Conservation (phyloP, 2,113 vertebrate species). For the Eublepharis macularius region DNA sequence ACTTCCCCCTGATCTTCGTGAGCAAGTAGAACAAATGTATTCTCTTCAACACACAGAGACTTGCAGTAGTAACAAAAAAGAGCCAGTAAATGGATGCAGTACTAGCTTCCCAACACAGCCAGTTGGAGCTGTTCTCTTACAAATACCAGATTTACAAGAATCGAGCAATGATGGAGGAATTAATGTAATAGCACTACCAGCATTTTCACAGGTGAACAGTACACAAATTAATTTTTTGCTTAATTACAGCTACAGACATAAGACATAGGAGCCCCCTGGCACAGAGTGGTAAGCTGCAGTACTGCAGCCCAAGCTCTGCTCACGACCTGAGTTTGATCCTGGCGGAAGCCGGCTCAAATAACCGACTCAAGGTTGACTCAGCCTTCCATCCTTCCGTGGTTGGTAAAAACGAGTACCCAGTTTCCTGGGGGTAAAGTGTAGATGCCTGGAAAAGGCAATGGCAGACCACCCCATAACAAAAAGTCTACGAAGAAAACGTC, state of each 20-base stretch:
- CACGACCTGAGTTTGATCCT: too few relatives aligned
- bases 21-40: slow-evolving; percentile 88
- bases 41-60: slow-evolving; percentile 72
- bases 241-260: not conserved
- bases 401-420: too few relatives aligned
- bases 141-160: slow-evolving; percentile 87
- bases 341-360: too few relatives aligned
- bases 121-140: slow-evolving; percentile 83
- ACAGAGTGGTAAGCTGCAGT: too few relatives aligned
- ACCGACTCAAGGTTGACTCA: too few relatives aligned
- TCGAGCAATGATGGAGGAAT: slow-evolving; percentile 77
- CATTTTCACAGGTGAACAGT: slow-evolving; percentile 89
- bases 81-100: slow-evolving; percentile 69
- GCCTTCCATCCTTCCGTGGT: too few relatives aligned
- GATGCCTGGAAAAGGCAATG: too few relatives aligned
- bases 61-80: slow-evolving; percentile 57
- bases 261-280: too few relatives aligned
- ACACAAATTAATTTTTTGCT: not conserved
- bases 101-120: slow-evolving; percentile 68
- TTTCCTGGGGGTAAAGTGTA: too few relatives aligned
- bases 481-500: too few relatives aligned
- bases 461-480: too few relatives aligned
- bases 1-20: slow-evolving; percentile 87
- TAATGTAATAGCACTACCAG: slow-evolving; percentile 89
- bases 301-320: too few relatives aligned